These are phyloP conservation scores for Cyaniris semiargus DNA, from an alignment of 2,888 invertebrate genomes.

Conservation along the genomic window DNA sequence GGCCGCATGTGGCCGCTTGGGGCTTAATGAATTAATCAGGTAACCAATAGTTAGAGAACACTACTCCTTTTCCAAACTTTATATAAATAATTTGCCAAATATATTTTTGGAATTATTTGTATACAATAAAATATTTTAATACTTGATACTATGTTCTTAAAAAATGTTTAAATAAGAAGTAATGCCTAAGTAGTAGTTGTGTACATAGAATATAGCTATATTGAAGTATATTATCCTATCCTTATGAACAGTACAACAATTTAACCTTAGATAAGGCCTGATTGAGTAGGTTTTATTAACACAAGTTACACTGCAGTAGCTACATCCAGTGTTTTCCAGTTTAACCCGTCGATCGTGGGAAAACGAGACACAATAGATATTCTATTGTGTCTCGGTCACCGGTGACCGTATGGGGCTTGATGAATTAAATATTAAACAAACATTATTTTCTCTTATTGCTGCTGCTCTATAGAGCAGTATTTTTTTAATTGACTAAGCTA, in stretches of 20 bases:
- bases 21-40: no score
- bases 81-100: conserved; percentile 28
- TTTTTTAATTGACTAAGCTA: not conserved
- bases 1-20: no score
- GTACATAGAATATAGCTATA: not conserved
- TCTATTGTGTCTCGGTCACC: no score
- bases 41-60: not conserved
- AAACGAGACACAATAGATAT: no score
- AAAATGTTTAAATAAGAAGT: not conserved
- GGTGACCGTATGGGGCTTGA: no score
- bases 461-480: not conserved
- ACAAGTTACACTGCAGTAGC: not conserved
- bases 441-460: not conserved
- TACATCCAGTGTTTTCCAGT: not conserved
- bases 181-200: not conserved
- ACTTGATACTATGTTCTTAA: not conserved
- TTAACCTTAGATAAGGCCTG: not conserved
- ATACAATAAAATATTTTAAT: conserved; percentile 13
- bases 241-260: not conserved
- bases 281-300: not conserved
- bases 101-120: conserved; percentile 25
- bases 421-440: not conserved
- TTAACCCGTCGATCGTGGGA: no score
- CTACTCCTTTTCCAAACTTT: not conserved
- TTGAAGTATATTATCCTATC: not conserved